These are phyloP conservation scores for Heliornis fulica DNA, from an alignment of 2,113 vertebrate genomes.

Conservation along the genomic window DNA sequence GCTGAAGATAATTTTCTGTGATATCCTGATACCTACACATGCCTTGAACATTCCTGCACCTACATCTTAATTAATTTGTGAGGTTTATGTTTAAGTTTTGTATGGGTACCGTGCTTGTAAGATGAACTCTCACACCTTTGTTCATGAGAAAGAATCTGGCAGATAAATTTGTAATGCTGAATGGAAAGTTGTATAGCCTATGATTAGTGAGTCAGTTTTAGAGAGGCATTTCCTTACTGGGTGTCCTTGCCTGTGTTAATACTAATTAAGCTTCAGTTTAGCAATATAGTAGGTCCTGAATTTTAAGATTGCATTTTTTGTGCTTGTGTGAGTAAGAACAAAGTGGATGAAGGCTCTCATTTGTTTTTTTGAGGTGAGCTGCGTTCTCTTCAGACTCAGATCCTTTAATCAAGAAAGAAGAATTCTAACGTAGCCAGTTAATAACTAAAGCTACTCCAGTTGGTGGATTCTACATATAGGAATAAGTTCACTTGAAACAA, in stretches of 20 bases:
- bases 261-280: neutral
- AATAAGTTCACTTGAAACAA: neutral
- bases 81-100: neutral
- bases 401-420: neutral
- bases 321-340: neutral
- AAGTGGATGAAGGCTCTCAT: neutral
- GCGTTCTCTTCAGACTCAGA: neutral
- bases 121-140: neutral
- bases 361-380: neutral
- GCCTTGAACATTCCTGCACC: neutral
- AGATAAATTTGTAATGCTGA: neutral
- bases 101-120: neutral
- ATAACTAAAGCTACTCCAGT: neutral
- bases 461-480: neutral
- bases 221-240: neutral
- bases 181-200: neutral
- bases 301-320: neutral
- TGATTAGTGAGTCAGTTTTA: neutral
- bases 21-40: neutral
- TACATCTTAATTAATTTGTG: neutral
- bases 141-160: neutral
- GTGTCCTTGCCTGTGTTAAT: neutral
- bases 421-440: neutral
- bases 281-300: neutral
- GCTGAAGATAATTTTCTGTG: neutral